Conservation (phyloP, 2,113 vertebrate genomes). For the Xyliphius kryptos region DNA sequence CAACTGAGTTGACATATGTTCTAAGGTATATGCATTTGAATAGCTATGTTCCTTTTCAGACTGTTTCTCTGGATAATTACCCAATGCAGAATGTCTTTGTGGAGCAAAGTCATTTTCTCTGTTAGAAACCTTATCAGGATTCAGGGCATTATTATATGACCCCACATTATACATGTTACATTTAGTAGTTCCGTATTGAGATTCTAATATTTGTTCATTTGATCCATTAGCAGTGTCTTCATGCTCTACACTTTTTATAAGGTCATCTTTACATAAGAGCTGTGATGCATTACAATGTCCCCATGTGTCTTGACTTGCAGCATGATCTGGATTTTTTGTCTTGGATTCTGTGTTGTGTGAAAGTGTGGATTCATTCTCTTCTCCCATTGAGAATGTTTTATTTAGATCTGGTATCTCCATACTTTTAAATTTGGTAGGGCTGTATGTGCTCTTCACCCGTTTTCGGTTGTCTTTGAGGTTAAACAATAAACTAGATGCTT, state of each 20-base stretch:
- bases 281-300: slow-evolving; percentile 35
- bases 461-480: slow-evolving; percentile 92
- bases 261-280: slow-evolving; percentile 2
- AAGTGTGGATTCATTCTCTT: slow-evolving; percentile 47
- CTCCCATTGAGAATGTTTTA: slow-evolving; percentile 52
- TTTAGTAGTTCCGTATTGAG: slow-evolving; percentile 43
- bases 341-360: slow-evolving; percentile 40
- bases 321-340: slow-evolving; percentile 32
- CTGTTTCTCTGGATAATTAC: slow-evolving; percentile 10
- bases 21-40: slow-evolving; percentile 14
- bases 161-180: slow-evolving; percentile 43
- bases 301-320: slow-evolving; percentile 18
- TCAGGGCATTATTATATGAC: slow-evolving; percentile 38
- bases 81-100: slow-evolving; percentile 13
- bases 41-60: slow-evolving; percentile 17
- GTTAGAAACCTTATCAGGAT: slow-evolving; percentile 47
- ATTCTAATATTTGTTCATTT: slow-evolving; percentile 46
- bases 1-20: slow-evolving; percentile 10
- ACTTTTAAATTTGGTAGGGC: slow-evolving; percentile 66
- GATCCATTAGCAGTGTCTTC: slow-evolving; percentile 30
- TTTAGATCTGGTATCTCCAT: slow-evolving; percentile 59
- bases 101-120: slow-evolving; percentile 44
- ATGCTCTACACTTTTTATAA: slow-evolving; percentile 33
- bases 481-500: slow-evolving; percentile 82
- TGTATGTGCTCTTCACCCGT: slow-evolving; percentile 84